Evolutionary conservation across 2,797 vertebrate species (phyloP), one percentile per base, ranked within the genome.

Genomic region (Aulostomus chinensis): DNA sequence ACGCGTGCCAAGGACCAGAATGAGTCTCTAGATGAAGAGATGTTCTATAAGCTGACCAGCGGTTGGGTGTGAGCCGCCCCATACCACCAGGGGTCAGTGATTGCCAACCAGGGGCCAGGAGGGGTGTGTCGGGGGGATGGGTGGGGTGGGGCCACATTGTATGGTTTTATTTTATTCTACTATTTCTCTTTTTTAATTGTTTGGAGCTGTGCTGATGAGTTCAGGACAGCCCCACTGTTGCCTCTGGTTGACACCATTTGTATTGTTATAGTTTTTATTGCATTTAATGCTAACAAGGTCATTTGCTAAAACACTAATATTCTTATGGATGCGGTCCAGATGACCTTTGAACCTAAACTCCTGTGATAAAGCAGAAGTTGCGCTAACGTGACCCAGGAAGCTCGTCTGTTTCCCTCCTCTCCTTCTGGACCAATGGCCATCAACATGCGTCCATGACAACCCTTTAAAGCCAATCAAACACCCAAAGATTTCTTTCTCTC

Each of bases 31-130:
- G 97, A 99, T 0, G 97, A 99, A 78, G 97, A 99, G 90, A 98
- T 99, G 96, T 99, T 99, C 92, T 98, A 98, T 89, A 99, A 99
- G 92, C 94, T 99, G 75, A 98, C 96, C 83, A 98, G 97, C 1
- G 97, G 96, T 42, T 99, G 97, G 96, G 92, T 98, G 83, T 98
- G 93, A 99, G 68, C 71, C 4, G 49, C 24, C 38, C 45, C 12
- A 1, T 28, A 38, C 36, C 18, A 16, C 39, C 64, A 16, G 48
- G 52, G 48, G 41, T 21, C 26, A 33, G 11, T 24, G 48, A 25
- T 45, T 2, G 62, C 35, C 63, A 60, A 12, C 76, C 83, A 62
- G 66, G 72, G 85, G 73, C 38, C 31, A 59, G 80, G 88, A 61
- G 54, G 64, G 51, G 46, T 47, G 73, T 2, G 55, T 34, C 38